Base-by-base conservation (phyloP, 1,140 invertebrate genomes). In the Rhizoglyphus robini region DNA sequence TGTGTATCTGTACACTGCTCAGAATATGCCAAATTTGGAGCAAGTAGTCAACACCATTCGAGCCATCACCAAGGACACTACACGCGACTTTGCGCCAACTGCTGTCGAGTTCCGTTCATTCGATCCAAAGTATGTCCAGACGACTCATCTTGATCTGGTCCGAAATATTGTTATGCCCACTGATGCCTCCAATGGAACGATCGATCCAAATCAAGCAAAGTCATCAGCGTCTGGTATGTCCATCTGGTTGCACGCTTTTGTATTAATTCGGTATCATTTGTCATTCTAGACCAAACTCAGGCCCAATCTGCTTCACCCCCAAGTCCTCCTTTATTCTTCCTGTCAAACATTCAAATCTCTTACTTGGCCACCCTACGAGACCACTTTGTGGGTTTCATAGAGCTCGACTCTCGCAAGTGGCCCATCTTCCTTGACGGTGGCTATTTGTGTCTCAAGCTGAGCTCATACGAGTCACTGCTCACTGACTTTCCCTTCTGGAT, bases 11-110 rank as follows among this genome's bases (percentile, higher is more conserved):
- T 54, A 5, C 8, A 25, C 23, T 11, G 51, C 51, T 11, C 51
- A 20, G 8, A 8, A 8, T 5, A 25, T 54, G 23, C 8, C 8
- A 8, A 54, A 54, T 32, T 5, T 23, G 8, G 51, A 11, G 20
- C 51, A 54, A 32, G 51, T 54, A 23, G 31, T 54, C 8, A 54
- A 54, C 8, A 54, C 51, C 8, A 54, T 54, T 54, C 51, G 51
- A 11, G 51, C 51, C 8, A 27, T 54, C 51, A 54, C 51, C 8
- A 32, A 54, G 8, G 23, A 54, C 8, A 25, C 15, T 5, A 5
- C 23, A 25, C 8, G 23, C 8, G 51, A 54, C 20, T 32, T 8
- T 54, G 15, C 31, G 23, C 51, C 51, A 32, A 54, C 51, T 11
- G 31, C 20, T 8, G 51, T 54, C 8, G 23, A 8, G 51, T 20